phyloP scores from a whole-genome alignment of 2,888 invertebrate species.

The Acanthosoma haemorrhoidale region DNA sequence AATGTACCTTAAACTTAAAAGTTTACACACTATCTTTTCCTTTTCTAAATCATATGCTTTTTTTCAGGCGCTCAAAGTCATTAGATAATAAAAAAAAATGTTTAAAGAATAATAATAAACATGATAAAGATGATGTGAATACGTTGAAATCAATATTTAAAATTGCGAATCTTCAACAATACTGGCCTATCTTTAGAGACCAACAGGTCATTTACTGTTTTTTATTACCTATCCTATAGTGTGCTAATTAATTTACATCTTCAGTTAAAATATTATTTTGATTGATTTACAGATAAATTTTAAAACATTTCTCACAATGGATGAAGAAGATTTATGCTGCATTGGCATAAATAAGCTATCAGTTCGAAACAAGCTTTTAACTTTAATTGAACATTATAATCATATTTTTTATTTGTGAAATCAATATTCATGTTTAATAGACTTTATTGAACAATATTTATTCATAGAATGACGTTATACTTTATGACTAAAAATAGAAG shows the following conservation, averaged over 20 bases:
- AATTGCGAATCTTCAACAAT: background rate
- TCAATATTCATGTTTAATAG: background rate
- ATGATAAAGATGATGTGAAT: background rate
- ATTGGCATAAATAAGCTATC: background rate
- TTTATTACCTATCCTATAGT: too few relatives aligned
- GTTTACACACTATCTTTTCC: background rate
- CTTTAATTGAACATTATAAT: background rate
- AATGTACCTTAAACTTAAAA: background rate
- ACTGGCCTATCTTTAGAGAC: background rate
- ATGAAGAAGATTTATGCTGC: background rate
- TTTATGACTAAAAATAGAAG: background rate
- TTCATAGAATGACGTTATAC: background rate
- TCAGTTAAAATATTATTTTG: too few relatives aligned
- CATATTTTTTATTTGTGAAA: slow-evolving; percentile 2
- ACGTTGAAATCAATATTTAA: background rate
- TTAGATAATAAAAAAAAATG: slow-evolving; percentile 5
- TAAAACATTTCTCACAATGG: background rate
- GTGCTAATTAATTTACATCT: too few relatives aligned
- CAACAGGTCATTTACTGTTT: too few relatives aligned
- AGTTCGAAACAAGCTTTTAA: background rate
- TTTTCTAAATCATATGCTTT: background rate
- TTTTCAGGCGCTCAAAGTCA: background rate
- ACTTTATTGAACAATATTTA: too few relatives aligned
- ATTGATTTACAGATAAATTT: slow-evolving; percentile 3
- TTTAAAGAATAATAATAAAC: background rate